Base-by-base conservation (phyloP, 1,140 invertebrate genomes). In the Eriosoma lanigerum region DNA sequence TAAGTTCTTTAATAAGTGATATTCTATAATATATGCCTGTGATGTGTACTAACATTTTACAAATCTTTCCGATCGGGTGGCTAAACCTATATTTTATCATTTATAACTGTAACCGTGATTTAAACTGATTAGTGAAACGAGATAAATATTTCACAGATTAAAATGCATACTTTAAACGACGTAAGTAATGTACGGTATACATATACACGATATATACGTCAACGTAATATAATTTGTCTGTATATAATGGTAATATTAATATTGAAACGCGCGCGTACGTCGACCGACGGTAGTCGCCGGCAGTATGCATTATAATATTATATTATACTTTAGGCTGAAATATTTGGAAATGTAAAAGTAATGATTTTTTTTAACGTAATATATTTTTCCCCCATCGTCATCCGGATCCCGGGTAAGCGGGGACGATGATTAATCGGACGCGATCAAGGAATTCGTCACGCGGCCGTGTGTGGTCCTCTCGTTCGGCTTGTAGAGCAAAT, bases 371-470 rank as follows among this genome's bases (percentile, higher is more conserved):
- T 15, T 46, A 46, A 0, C 44, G 46, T 15, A 48, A 48, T 48
- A 48, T 48, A 48, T 48, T 13, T 48, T 13, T 48, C 9, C 44
- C 0, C 5, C 17, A 19, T 62, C 60, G 1, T 62, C 12, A 12
- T 24, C 29, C 21, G 29, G 8, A 17, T 29, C 64, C 29, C 60
- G 29, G 32, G 60, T 17, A 24, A 38, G 1, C n/a, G 64, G 64
- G 64, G 64, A 21, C 44, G 64, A 68, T 68, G 64, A 68, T 68
- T 68, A 68, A 68, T 68, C 64, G 64, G 38, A 68, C 46, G 44
- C 46, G 66, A 50, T 70, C 46, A 38, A 21, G 66, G 48, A 48
- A 70, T 70, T 70, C 66, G 66, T 70, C 66, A 70, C 66, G 46
- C 66, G 38, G 38, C 24, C 64, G 64, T 68, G 66, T 70, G 66